Evolutionary conservation across 1,140 invertebrate species (phyloP), one percentile per base, ranked within the genome.

Genomic region (Melipona quadrifasciata): DNA sequence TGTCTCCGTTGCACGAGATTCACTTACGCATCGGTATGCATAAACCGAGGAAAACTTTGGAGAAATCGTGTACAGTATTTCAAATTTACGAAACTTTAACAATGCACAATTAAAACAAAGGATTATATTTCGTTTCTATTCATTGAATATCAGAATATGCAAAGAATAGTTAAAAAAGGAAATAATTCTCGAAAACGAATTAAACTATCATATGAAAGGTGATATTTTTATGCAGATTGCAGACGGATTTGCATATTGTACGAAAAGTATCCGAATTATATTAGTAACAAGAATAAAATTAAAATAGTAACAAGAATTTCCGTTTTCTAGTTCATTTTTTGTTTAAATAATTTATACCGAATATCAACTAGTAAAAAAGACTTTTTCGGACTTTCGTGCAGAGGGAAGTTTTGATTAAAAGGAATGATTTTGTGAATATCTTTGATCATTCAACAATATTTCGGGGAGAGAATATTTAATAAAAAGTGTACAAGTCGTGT

Each of bases 181-280:
- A 47, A 47, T 47, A 47, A 47, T 47, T 6, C 39, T 6, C 39
- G 39, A 47, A 6, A 47, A 47, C 39, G 39, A 47, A 47, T 6
- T 47, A 47, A 39, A 58, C 12, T 53, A 19, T 39, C 27, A 17
- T 61, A 21, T 53, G n/a, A 72, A 74, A 77, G 57, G 19, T 24
- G 58, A 83, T 88, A 84, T 77, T 84, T 87, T 84, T 85, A 72
- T 76, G 76, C 34, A 65, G 57, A 86, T 19, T 71, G 24, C 72
- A 55, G 67, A 12, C 53, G 31, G 64, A 71, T 79, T 76, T 78
- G 55, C 67, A 47, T 77, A 72, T 24, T n/a, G 72, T 17, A 47
- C 53, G 8, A 24, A 31, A 10, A 24, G 1, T 10, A 61, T 73
- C n/a, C 47, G 58, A 64, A 71, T 81, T 64, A 73, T 4, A 31